These are phyloP conservation scores for Orthosia cruda DNA, from an alignment of 2,888 invertebrate species.

Conservation along the genomic window DNA sequence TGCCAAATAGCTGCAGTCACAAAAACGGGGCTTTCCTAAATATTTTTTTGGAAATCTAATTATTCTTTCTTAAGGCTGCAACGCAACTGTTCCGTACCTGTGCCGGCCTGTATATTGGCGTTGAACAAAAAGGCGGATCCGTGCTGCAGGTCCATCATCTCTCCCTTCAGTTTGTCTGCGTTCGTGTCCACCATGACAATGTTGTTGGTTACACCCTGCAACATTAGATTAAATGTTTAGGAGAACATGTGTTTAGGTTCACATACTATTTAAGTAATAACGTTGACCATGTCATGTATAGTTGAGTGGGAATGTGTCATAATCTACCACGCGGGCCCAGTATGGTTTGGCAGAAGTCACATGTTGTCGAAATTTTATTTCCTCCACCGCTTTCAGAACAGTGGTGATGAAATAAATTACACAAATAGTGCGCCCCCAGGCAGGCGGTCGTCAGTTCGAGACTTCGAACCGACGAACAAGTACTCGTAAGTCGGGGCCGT, in stretches of 20 bases:
- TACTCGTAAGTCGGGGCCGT: no score
- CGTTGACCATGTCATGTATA: not conserved
- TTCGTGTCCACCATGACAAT: conserved; percentile 96
- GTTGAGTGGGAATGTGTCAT: no score
- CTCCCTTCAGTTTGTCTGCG: conserved; percentile 96
- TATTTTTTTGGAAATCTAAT: not conserved
- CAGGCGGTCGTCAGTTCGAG: no score
- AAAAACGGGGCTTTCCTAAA: not conserved
- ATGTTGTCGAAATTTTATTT: no score
- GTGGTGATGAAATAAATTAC: no score
- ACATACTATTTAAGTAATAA: not conserved
- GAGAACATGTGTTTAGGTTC: not conserved
- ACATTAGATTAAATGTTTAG: conserved; percentile 23
- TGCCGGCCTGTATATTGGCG: conserved; percentile 94
- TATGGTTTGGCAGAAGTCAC: no score
- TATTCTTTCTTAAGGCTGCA: not conserved
- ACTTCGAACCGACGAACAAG: no score
- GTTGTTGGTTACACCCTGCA: conserved; percentile 95
- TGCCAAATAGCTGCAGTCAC: not conserved
- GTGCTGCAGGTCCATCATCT: conserved; percentile 98
- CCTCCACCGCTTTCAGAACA: no score
- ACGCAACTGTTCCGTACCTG: conserved; percentile 72
- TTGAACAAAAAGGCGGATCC: conserved; percentile 96
- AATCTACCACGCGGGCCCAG: no score
- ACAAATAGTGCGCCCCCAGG: no score